Conservation (phyloP, 2,113 vertebrate genomes). For the Pterocles gutturalis region DNA sequence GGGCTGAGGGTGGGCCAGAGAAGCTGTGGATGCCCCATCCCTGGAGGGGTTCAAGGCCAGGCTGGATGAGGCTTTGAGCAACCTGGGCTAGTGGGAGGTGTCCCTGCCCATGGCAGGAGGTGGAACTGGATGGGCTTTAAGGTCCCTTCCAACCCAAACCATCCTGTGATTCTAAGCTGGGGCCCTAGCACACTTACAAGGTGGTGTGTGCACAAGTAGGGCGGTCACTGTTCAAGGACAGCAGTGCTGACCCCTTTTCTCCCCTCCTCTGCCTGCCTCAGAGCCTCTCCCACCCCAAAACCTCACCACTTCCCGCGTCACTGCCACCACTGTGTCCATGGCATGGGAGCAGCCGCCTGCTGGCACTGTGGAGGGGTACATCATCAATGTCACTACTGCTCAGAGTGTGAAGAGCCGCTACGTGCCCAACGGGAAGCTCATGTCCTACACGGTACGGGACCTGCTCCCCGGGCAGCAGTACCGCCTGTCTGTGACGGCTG, state of each 20-base stretch:
- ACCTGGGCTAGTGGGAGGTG: no score
- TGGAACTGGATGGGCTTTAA: no score
- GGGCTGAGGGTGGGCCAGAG: background rate
- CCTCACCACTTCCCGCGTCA: conserved; percentile 85
- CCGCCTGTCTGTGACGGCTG: conserved; percentile 84
- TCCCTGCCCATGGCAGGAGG: no score
- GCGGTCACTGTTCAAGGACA: accelerated
- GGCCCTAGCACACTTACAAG: background rate
- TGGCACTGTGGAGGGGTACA: conserved; percentile 84
- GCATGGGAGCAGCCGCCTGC: conserved; percentile 81
- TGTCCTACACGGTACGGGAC: conserved; percentile 86
- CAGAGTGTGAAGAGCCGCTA: conserved; percentile 93
- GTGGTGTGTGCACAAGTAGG: accelerated
- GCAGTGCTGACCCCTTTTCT: background rate
- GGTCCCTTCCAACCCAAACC: no score
- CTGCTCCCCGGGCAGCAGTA: conserved; percentile 87
- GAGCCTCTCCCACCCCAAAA: conserved; percentile 91
- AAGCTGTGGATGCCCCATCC: no score
- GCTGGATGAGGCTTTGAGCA: no score
- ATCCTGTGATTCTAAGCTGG: background rate
- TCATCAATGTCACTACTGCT: conserved; percentile 91
- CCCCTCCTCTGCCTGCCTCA: conserved; percentile 13
- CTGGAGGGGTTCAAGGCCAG: no score
- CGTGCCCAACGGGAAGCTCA: conserved; percentile 85
- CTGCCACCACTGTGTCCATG: conserved; percentile 84